Evolutionary conservation across 2,113 vertebrate genomes (phyloP).

Genomic region (Acanthisitta chloris): DNA sequence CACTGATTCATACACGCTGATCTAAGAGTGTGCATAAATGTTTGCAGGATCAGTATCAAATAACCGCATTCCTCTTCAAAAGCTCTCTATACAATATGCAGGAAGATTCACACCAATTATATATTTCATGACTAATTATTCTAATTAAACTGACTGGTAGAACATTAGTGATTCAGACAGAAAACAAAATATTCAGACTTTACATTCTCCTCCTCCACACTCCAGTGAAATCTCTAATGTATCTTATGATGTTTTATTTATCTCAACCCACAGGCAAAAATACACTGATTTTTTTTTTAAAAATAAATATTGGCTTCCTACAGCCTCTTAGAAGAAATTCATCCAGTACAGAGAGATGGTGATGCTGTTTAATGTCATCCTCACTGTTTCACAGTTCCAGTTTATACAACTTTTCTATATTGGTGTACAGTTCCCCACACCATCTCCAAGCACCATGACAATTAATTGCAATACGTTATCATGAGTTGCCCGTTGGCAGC

Average conservation of each 20-base stretch:
- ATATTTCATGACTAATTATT: slow-evolving; percentile 59
- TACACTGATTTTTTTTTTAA: background rate
- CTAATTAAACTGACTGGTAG: slow-evolving; percentile 59
- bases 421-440: background rate
- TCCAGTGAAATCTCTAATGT: background rate
- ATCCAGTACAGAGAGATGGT: background rate
- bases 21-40: background rate
- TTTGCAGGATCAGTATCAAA: slow-evolving; percentile 45
- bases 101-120: slow-evolving; percentile 31
- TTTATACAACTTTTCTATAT: background rate
- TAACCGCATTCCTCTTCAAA: slow-evolving; percentile 19
- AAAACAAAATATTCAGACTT: slow-evolving; percentile 55
- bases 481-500: background rate
- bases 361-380: background rate
- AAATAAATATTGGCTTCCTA: background rate
- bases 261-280: background rate
- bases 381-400: background rate
- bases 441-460: background rate
- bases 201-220: slow-evolving; percentile 34
- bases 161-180: slow-evolving; percentile 48
- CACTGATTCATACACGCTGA: background rate
- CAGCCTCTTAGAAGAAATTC: background rate
- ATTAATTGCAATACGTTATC: background rate
- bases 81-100: slow-evolving; percentile 15
- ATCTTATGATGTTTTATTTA: slow-evolving; percentile 23